Base-by-base conservation (phyloP, 2,797 vertebrate species). In the Mormyrops attenuatus region DNA sequence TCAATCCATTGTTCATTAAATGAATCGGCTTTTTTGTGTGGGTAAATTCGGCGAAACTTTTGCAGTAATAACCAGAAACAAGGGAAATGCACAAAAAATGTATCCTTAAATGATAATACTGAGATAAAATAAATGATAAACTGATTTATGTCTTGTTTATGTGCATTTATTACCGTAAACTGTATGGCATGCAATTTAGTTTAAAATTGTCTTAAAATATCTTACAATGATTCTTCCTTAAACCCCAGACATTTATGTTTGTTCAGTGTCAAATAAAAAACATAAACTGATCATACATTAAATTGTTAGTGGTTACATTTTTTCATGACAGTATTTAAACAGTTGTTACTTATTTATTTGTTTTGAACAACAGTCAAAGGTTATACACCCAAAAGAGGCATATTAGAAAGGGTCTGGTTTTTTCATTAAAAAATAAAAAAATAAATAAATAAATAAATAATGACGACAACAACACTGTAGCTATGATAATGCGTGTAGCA, bases 1-100 rank as follows among this genome's bases (percentile, higher is more conserved):
- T 77, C 49, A 53, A 38, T 52, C 44, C 11, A 55, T 53, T 38
- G 17, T 55, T 87, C 52, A 87, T 44, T 87, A 89, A 15, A 41
- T 57, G 88, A 89, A 41, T 55, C 20, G 20, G 94, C 94, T 44
- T 88, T 95, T 26, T 95, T 93, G 92, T 7, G 82, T 85, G 47
- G 22, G 20, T 7, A 49, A 87, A 34, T 87, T 87, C 13, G 0
- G 6, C 85, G 52, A 84, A 9, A 15, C 73, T 66, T 47, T 85
- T 30, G 8, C 60, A 77, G 30, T 77, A 34, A 38, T 53, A 52
- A 82, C 30, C 53, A 88, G 87, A 89, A 89, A 57, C 2, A 82
- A 22, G 34, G 60, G 44, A 89, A 89, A 85, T 87, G 5, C 11
- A 60, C 52, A 80, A n/a, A 9, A 80, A 87, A 44, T 60, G 20